These are phyloP conservation scores for Panurus biarmicus DNA, from an alignment of 2,113 vertebrate genomes.

Conservation along the genomic window DNA sequence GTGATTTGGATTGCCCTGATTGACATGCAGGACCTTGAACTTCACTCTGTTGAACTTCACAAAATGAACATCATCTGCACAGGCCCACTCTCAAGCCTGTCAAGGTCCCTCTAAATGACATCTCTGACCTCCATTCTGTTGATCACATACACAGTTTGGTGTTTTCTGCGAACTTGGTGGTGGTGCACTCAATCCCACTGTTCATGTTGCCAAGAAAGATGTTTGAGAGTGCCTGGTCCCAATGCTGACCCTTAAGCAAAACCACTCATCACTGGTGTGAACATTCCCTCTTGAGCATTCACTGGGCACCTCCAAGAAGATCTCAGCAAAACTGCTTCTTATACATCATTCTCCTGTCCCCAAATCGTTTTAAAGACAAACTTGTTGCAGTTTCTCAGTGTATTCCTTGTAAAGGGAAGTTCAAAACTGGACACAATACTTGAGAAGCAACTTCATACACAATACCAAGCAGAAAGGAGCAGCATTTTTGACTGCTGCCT, in stretches of 20 bases:
- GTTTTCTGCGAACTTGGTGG: neutral
- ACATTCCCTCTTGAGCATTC: neutral
- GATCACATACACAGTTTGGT: neutral
- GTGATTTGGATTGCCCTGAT: neutral
- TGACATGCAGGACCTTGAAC: rapidly evolving
- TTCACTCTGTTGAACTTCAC: neutral
- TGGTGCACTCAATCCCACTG: neutral
- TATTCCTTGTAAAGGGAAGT: neutral
- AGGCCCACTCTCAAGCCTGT: neutral
- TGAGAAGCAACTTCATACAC: neutral
- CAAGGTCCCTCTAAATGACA: neutral
- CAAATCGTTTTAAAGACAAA: neutral
- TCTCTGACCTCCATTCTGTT: rapidly evolving
- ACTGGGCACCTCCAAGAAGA: neutral
- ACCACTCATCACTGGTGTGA: neutral
- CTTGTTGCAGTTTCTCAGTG: neutral
- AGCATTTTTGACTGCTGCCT: neutral
- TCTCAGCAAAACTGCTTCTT: neutral
- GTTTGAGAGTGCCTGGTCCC: neutral
- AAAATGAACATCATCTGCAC: neutral
- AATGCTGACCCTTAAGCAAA: neutral
- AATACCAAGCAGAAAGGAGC: neutral
- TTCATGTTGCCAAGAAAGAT: neutral
- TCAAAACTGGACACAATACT: neutral
- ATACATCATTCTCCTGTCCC: rapidly evolving